Conservation (phyloP, 2,888 invertebrate species). For the Aquatica leii region DNA sequence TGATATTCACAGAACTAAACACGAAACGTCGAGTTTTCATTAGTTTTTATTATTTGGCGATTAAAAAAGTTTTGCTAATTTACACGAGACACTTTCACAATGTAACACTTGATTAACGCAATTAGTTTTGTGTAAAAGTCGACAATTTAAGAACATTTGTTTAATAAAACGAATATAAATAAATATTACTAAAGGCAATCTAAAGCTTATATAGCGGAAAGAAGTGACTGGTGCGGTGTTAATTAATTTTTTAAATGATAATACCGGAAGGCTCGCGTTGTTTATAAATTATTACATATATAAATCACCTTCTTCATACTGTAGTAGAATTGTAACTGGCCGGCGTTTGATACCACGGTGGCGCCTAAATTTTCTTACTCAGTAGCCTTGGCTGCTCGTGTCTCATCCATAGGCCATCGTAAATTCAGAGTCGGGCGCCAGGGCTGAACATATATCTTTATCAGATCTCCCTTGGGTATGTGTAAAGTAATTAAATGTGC, state of each 20-base stretch:
- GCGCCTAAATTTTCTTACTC: conserved; percentile 52
- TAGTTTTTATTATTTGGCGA: conserved; percentile 31
- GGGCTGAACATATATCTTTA: conserved; percentile 40
- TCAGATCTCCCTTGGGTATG: conserved; percentile 39
- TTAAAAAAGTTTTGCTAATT: conserved; percentile 12
- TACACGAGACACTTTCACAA: conserved; percentile 28
- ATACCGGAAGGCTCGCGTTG: conserved; percentile 29
- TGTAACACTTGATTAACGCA: conserved; percentile 19
- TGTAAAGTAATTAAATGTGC: conserved; percentile 44
- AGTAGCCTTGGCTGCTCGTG: conserved; percentile 43
- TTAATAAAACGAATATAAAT: conserved; percentile 5
- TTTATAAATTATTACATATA: conserved; percentile 27
- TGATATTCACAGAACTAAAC: conserved; percentile 37
- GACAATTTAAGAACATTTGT: conserved; percentile 33
- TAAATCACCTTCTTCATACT: conserved; percentile 45
- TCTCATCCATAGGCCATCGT: conserved; percentile 43
- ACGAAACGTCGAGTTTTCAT: conserved; percentile 34
- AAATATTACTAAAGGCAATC: conserved; percentile 8
- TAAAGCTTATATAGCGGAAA: conserved; percentile 12
- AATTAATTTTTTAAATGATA: conserved; percentile 25
- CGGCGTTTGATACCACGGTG: conserved; percentile 46
- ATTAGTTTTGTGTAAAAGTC: conserved; percentile 18
- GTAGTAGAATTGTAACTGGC: conserved; percentile 42
- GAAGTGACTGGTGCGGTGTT: conserved; percentile 15
- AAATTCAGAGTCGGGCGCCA: conserved; percentile 50